phyloP scores from a whole-genome alignment of 2,888 invertebrate species.

The Hipparchia sbordonii region DNA sequence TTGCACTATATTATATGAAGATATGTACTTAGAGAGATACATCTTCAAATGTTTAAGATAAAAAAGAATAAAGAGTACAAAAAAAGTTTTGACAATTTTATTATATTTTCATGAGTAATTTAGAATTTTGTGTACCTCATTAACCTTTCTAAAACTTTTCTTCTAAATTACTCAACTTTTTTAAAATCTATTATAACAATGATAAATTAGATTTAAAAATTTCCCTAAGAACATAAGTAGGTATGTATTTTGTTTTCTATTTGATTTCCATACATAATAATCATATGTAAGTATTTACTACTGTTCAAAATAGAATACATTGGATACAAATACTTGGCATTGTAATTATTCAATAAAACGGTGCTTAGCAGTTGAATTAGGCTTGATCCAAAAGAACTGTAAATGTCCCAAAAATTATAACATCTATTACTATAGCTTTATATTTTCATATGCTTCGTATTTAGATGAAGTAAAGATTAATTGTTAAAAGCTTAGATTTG shows the following conservation, averaged over 20 bases:
- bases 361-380: not conserved
- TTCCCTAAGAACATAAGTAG: not conserved
- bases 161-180: not conserved
- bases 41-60: not conserved
- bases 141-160: not conserved
- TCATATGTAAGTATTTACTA: not conserved
- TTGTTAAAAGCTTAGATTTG: not conserved
- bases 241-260: too few species aligned
- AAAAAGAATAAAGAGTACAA: constrained; percentile 12
- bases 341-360: not conserved
- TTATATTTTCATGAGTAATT: not conserved
- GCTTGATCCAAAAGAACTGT: not conserved
- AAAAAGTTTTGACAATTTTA: constrained; percentile 6
- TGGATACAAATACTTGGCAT: not conserved
- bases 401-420: constrained; percentile 8
- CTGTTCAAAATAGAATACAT: not conserved
- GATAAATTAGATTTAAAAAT: not conserved
- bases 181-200: not conserved
- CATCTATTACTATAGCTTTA: not conserved
- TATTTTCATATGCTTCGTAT: constrained; percentile 14
- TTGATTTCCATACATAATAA: too few species aligned
- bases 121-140: not conserved
- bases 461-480: not conserved
- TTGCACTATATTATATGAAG: constrained; percentile 3
- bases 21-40: not conserved